Conservation (phyloP, 2,888 invertebrate genomes). For the Trichogramma dendrolimi region DNA sequence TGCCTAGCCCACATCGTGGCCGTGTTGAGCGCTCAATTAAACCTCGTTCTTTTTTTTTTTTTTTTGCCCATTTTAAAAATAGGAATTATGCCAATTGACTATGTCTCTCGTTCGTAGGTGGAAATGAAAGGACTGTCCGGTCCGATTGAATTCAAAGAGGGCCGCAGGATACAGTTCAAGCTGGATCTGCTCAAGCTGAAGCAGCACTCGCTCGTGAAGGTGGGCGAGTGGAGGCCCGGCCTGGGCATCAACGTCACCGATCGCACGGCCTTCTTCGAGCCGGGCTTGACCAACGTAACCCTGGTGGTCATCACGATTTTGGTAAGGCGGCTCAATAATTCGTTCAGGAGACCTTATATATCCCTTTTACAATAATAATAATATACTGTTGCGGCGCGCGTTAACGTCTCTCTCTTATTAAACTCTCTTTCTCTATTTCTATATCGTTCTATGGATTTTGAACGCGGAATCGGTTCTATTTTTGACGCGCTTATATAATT, state of each 20-base stretch:
- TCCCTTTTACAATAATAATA: too few species aligned
- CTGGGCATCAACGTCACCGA: constrained; percentile 69
- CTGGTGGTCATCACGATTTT: constrained; percentile 73
- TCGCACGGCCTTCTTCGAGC: constrained; percentile 67
- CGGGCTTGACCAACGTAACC: constrained; percentile 69
- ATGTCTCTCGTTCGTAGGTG: constrained; percentile 54
- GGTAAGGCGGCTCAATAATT: constrained; percentile 54
- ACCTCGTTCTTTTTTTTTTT: too few species aligned
- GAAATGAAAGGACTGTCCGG: constrained; percentile 78
- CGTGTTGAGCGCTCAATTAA: too few species aligned
- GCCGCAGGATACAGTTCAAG: constrained; percentile 69
- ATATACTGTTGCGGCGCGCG: too few species aligned
- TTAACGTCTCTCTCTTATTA: too few species aligned
- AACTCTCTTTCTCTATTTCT: too few species aligned
- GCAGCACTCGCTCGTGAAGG: constrained; percentile 69
- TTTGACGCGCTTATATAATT: too few species aligned
- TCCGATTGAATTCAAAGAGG: constrained; percentile 76
- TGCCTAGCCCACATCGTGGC: too few species aligned
- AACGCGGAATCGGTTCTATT: too few species aligned
- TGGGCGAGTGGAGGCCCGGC: constrained; percentile 71
- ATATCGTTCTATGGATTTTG: too few species aligned
- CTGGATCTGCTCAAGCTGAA: constrained; percentile 71
- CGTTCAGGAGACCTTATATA: too few species aligned
- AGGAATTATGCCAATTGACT: not conserved
- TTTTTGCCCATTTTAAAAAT: too few species aligned